These are phyloP conservation scores for Biston stratarius DNA, from an alignment of 2,888 invertebrate species.

Conservation along the genomic window DNA sequence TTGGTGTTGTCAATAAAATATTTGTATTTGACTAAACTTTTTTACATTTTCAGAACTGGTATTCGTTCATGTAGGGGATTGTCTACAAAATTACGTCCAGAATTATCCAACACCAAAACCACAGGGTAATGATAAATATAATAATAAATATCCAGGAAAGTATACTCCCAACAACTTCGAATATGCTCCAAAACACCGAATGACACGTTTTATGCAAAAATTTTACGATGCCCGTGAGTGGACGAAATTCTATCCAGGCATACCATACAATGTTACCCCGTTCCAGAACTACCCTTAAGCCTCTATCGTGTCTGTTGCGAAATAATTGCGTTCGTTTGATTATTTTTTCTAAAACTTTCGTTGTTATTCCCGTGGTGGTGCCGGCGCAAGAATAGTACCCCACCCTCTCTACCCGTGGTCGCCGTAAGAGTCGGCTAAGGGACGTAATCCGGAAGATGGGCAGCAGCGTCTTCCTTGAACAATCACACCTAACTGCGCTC, in stretches of 20 bases:
- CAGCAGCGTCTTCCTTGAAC: no score
- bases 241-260: neutral
- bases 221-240: neutral
- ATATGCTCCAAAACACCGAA: neutral
- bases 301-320: no score
- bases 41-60: neutral
- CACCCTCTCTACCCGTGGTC: no score
- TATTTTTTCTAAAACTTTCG: no score
- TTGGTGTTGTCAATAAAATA: no score
- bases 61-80: neutral
- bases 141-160: fast-evolving
- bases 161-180: neutral
- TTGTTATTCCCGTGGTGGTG: no score
- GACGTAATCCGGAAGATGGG: no score
- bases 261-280: neutral
- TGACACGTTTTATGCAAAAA: neutral
- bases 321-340: no score
- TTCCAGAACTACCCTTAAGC: neutral
- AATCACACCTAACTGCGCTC: no score
- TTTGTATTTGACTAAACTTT: no score
- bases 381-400: no score
- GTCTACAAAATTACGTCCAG: neutral
- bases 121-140: neutral
- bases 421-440: no score
- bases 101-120: neutral